Evolutionary conservation across 2,797 vertebrate genomes (phyloP).

Genomic region (Neostethus bicornis): DNA sequence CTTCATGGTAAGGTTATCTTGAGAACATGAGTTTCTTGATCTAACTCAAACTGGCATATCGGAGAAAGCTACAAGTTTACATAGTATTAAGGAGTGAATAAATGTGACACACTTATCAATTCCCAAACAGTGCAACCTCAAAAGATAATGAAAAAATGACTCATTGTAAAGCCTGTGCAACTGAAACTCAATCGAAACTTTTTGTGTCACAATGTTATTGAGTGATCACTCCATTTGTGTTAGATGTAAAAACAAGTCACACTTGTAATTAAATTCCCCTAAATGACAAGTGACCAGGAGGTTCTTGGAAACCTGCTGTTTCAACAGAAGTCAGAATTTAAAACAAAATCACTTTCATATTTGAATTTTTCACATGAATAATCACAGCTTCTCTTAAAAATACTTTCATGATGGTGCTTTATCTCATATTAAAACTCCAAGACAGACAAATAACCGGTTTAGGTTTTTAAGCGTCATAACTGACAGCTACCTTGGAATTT

Average conservation of each 20-base stretch:
- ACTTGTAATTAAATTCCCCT: neutral
- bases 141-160: neutral
- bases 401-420: neutral
- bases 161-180: conserved; percentile 5
- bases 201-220: neutral
- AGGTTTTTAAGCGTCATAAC: conserved; percentile 2
- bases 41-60: no score
- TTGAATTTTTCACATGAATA: neutral
- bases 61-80: no score
- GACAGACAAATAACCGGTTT: conserved; percentile 46
- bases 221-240: no score
- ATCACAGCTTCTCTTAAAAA: neutral
- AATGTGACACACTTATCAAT: no score
- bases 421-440: neutral
- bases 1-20: no score
- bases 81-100: no score
- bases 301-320: neutral
- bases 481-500: conserved; percentile 44
- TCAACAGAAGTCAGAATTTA: neutral
- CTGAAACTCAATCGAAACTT: neutral
- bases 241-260: no score
- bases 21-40: no score
- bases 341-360: conserved; percentile 17
- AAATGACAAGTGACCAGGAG: neutral
- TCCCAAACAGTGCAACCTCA: no score